phyloP scores from a whole-genome alignment of 2,113 vertebrate genomes.

The Zosterops lateralis region DNA sequence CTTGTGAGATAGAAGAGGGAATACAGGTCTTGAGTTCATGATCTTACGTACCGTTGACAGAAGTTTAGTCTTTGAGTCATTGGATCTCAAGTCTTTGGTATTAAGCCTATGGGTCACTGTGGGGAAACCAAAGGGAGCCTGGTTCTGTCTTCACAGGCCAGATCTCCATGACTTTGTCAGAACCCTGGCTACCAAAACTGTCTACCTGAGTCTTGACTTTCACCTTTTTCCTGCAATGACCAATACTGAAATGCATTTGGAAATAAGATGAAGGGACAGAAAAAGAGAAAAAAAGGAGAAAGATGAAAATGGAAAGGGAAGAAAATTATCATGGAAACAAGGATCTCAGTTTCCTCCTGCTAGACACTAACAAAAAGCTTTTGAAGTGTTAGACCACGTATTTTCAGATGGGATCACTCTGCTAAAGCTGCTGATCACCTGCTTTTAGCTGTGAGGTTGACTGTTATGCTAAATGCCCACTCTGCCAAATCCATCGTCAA shows the following conservation, averaged over 20 bases:
- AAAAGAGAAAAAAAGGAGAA: not conserved
- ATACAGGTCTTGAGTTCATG: not conserved
- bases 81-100: not conserved
- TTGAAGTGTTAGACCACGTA: slow-evolving; percentile 16
- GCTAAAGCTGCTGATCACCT: slow-evolving; percentile 27
- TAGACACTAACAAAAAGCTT: slow-evolving; percentile 8
- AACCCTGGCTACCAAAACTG: not conserved
- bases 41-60: not conserved
- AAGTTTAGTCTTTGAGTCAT: not conserved
- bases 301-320: not conserved
- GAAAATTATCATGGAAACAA: not conserved
- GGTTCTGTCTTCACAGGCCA: not conserved
- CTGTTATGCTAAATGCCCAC: not conserved
- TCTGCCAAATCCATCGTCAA: not conserved
- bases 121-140: not conserved
- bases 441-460: slow-evolving; percentile 4
- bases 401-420: not conserved
- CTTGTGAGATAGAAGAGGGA: not conserved
- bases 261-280: not conserved
- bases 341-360: not conserved
- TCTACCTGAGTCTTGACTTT: not conserved
- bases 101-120: not conserved
- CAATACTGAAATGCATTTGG: not conserved
- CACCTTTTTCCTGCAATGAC: not conserved
- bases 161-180: not conserved